Evolutionary conservation across 2,888 invertebrate species (phyloP).

Genomic region (Sesamia inferens): DNA sequence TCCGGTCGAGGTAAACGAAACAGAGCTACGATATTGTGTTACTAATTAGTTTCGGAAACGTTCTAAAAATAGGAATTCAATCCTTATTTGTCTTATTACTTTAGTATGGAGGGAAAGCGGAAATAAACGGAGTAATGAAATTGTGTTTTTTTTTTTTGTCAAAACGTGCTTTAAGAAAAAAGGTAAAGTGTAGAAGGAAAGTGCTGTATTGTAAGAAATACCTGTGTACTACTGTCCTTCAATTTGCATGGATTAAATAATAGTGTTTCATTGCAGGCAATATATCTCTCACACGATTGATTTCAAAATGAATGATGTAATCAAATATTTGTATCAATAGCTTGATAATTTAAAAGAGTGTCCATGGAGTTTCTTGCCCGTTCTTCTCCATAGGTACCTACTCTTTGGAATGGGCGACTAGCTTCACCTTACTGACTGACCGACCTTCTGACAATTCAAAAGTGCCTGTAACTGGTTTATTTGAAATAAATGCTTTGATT

Average conservation of each 20-base stretch:
- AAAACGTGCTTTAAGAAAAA: neutral
- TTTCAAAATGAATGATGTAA: no score
- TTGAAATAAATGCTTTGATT: no score
- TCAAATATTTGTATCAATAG: no score
- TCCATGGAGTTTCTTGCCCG: no score
- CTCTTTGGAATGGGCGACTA: no score
- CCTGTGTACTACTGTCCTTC: neutral
- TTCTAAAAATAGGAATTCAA: constrained; percentile 49
- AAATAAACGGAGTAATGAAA: constrained; percentile 17
- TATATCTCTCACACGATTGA: no score
- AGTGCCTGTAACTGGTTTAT: no score
- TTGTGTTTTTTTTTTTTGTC: neutral
- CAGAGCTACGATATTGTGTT: constrained; percentile 44
- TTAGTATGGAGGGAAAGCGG: constrained; percentile 1
- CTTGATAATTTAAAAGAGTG: no score
- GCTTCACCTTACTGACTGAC: no score
- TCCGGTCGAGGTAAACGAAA: constrained; percentile 38
- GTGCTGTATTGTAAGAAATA: neutral
- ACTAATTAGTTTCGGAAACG: constrained; percentile 57
- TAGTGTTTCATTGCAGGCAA: neutral
- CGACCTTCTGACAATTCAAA: no score
- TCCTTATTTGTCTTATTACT: constrained; percentile 34
- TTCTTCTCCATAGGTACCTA: no score
- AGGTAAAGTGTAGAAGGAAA: neutral
- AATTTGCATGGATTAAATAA: neutral